Conservation (phyloP, 1,140 invertebrate species). For the Drosophila tropicalis region DNA sequence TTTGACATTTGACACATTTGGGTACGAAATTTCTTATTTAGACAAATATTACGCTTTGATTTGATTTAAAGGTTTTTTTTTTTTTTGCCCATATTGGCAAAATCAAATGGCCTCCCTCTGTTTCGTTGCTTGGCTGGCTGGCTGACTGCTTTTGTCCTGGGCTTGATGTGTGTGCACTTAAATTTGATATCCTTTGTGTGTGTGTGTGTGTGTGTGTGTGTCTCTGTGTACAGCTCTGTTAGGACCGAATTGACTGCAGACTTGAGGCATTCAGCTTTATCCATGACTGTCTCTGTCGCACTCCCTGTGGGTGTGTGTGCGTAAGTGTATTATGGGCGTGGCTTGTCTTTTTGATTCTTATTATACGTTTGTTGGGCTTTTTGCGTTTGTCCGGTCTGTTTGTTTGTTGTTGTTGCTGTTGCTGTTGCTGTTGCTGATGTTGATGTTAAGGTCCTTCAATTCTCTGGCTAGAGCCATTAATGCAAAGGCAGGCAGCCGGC, state of each 20-base stretch:
- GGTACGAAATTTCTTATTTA: too few relatives aligned
- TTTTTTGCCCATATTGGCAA: constrained; percentile 30
- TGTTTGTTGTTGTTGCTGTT: constrained; percentile 58
- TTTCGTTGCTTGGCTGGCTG: constrained; percentile 13
- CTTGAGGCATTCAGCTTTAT: constrained; percentile 54
- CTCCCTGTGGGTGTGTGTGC: background rate
- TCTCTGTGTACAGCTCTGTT: constrained; percentile 24
- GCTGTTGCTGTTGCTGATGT: constrained; percentile 37
- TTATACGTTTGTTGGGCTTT: constrained; percentile 51
- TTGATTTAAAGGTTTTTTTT: too few relatives aligned
- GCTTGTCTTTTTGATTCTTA: constrained; percentile 45
- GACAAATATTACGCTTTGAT: too few relatives aligned
- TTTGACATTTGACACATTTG: too few relatives aligned
- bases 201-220: constrained; percentile 43
- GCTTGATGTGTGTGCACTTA: constrained; percentile 65
- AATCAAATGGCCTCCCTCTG: constrained; percentile 25
- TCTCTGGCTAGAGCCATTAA: constrained; percentile 64
- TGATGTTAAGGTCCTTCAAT: constrained; percentile 7
- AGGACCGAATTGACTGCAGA: constrained; percentile 49
- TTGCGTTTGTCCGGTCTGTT: constrained; percentile 64
- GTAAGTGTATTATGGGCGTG: constrained; percentile 37
- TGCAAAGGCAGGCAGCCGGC: constrained; percentile 51
- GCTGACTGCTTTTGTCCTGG: constrained; percentile 27
- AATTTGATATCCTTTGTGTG: constrained; percentile 77
- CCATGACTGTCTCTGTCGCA: background rate